Conservation (phyloP, 2,797 vertebrate genomes). For the Poecilia velifera region DNA sequence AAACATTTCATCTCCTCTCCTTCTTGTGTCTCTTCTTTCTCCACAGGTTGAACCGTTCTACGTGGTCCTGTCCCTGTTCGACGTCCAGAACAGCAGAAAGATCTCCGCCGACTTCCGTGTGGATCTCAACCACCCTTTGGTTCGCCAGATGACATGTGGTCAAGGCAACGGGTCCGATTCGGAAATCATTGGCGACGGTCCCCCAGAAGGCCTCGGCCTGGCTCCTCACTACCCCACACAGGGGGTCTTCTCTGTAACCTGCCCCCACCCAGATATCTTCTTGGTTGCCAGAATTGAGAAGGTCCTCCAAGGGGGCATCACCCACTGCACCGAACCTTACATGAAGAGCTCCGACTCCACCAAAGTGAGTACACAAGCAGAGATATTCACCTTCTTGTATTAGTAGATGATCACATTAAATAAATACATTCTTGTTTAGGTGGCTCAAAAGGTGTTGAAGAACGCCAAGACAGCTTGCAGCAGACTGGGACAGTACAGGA, state of each 20-base stretch:
- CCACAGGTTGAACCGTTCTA: conserved; percentile 95
- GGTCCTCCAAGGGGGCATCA: conserved; percentile 93
- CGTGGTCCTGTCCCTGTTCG: conserved; percentile 91
- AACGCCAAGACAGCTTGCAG: conserved; percentile 93
- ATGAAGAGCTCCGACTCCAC: conserved; percentile 96
- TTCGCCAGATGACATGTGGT: conserved; percentile 86
- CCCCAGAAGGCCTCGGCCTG: conserved; percentile 69
- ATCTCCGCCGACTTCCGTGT: conserved; percentile 97
- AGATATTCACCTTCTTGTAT: background rate
- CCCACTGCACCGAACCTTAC: conserved; percentile 95
- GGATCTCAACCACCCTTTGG: conserved; percentile 91
- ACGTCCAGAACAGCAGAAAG: conserved; percentile 92
- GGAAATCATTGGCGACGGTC: conserved; percentile 77
- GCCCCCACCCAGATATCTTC: conserved; percentile 97
- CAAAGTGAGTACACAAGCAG: conserved; percentile 80
- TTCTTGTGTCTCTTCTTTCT: background rate
- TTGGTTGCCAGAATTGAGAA: conserved; percentile 96
- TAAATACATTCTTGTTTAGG: conserved; percentile 71
- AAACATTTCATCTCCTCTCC: background rate
- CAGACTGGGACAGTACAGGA: conserved; percentile 92
- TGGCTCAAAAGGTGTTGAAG: conserved; percentile 95
- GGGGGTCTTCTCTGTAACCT: conserved; percentile 95
- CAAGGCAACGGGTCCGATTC: conserved; percentile 11
- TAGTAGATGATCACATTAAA: background rate
- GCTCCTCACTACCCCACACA: conserved; percentile 90